Conservation (phyloP, 1,140 invertebrate genomes). For the Maconellicoccus hirsutus region DNA sequence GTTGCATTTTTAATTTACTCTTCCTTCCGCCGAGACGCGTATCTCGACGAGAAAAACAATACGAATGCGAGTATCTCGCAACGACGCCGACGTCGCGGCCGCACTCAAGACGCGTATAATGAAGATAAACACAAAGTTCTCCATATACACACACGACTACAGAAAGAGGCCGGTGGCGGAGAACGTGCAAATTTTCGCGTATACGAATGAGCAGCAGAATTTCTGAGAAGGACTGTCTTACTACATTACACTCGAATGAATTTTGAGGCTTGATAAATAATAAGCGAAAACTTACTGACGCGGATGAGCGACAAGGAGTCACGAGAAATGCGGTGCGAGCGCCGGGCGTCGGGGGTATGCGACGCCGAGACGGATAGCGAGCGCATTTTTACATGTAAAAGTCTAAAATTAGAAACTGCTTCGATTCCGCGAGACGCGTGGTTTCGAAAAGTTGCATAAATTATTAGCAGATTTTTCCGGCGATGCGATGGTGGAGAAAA, state of each 20-base stretch:
- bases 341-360: neutral
- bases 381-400: neutral
- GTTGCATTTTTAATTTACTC: no score
- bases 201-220: neutral
- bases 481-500: no score
- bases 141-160: neutral
- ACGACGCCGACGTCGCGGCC: no score
- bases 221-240: neutral
- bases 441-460: no score
- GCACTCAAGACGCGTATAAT: neutral
- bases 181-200: neutral
- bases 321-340: neutral
- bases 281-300: neutral
- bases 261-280: slow-evolving; percentile 9
- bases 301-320: slow-evolving; percentile 1
- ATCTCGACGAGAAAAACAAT: no score
- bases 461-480: no score
- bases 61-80: no score
- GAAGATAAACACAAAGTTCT: neutral
- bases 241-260: slow-evolving; percentile 2
- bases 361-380: neutral
- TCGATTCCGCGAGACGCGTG: neutral
- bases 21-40: no score
- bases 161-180: neutral
- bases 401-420: neutral